Base-by-base conservation (phyloP, 2,797 vertebrate species). In the Limnodromus scolopaceus region DNA sequence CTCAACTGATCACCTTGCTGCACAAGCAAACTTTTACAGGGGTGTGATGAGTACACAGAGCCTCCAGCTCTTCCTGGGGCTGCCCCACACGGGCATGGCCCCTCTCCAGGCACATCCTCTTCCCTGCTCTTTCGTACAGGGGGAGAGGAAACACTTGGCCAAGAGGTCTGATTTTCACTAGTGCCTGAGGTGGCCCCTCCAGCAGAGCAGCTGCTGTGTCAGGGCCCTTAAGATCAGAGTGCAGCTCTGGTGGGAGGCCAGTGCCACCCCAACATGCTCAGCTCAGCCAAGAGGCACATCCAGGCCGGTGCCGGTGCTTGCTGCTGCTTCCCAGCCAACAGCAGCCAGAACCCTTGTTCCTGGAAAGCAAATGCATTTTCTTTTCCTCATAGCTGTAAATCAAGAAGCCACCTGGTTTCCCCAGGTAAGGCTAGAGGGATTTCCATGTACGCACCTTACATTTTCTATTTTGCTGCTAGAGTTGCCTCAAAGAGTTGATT, bases 261-360 rank as follows among this genome's bases (percentile, higher is more conserved):
- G 3, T 0, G 0, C 32, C 34, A 51, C 39, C 41, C 16, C 30
- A 27, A 22, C 32, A 32, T 0, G 4, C 48, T 45, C 1, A 0
- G n/a, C 27, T 46, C 48, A 13, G 39, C 19, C 32, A 34, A 39
- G 39, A 2, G 0, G 43, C 22, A 39, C 28, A 45, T 43, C 49
- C 77, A 60, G 36, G 19, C 34, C 2, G 3, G 36, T 3, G 19
- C 34, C 2, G 3, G 36, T 3, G 0, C 46, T 43, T 48, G 13
- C 27, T 0, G 0, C 48, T 82, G 28, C 41, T 63, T 55, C 43
- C 54, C 4, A 0, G 34, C 19, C 43, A 66, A 46, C 28, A 76
- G 80, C 41, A 25, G 30, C 69, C 61, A 74, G 16, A 15, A 45
- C 1, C 2, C 27, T 39, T 8, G 0, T 28, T 88, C 18, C 16